Evolutionary conservation across 2,797 vertebrate genomes (phyloP).

Genomic region (Eulemur mongoz): DNA sequence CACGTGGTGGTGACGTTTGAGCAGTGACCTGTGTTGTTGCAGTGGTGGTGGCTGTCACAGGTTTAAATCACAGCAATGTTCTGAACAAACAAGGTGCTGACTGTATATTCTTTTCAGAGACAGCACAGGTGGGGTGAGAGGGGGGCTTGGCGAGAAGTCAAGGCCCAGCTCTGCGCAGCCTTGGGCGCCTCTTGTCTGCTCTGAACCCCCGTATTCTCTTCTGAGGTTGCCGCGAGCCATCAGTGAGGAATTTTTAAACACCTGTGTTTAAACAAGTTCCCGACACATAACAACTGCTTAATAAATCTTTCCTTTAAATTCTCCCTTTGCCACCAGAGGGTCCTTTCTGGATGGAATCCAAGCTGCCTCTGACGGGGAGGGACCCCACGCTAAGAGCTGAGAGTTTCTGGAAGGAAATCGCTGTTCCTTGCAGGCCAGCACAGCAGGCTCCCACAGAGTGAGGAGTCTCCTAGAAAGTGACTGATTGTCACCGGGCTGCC

Average conservation of each 20-base stretch:
- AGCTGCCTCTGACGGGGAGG: not conserved
- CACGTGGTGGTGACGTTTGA: not conserved
- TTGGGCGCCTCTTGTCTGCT: not conserved
- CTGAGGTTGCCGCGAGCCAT: not conserved
- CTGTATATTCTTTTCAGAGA: not conserved
- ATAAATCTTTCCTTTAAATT: not conserved
- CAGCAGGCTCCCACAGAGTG: not conserved
- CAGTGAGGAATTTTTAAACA: not conserved
- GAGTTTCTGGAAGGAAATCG: not conserved
- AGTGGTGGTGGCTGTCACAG: not conserved
- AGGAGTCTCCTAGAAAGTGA: constrained; percentile 19
- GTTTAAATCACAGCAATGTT: not conserved
- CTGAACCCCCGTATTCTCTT: not conserved
- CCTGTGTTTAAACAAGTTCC: not conserved
- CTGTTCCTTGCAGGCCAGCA: not conserved
- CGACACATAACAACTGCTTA: not conserved
- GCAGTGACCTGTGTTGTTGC: not conserved
- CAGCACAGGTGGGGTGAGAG: not conserved
- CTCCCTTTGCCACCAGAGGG: not conserved
- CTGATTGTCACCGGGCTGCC: not conserved
- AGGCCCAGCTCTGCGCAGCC: not conserved
- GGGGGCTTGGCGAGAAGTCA: not conserved
- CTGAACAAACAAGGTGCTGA: not conserved
- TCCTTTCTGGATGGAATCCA: not conserved
- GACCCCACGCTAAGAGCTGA: not conserved